Base-by-base conservation (phyloP, 2,797 vertebrate genomes). In the Lithobates pipiens region DNA sequence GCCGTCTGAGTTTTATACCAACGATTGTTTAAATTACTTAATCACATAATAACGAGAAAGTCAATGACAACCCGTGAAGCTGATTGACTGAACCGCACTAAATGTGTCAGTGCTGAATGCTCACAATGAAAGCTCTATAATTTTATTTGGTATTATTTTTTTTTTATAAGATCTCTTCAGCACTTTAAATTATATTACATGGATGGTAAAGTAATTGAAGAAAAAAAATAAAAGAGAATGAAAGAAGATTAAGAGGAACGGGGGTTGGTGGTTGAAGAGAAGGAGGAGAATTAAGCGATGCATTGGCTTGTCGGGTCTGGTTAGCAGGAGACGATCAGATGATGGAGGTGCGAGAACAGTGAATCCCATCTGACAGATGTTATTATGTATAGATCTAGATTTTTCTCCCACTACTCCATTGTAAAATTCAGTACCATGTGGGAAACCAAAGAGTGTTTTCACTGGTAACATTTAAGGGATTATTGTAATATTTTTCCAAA, bases 1-100 rank as follows among this genome's bases (percentile, higher is more conserved):
- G 34, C 84, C 67, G 23, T 18, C 78, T 77, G 27, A 50, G 10
- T 70, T 81, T 85, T 85, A 46, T 85, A 29, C 84, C 46, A 71
- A 77, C 50, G 72, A 82, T 86, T 86, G 85, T 86, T 86, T 86
- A 86, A 86, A 83, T 86, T 73, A 86, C 80, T 86, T 86, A 86
- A 86, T 86, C 80, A 83, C 85, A 83, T 78, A 86, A 85, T 85
- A 85, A 83, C 57, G 15, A 77, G 69, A 86, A 86, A 83, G 80
- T 82, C 85, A 83, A 79, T 83, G 85, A 83, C 85, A 87, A 83
- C 80, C 85, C 75, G 21, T 34, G 76, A 83, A 69, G 80, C 76
- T 83, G 80, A 79, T 87, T 87, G 85, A 87, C 80, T 83, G 70
- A 83, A 46, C 81, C 18, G 72, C 68, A 67, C 80, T 61, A 50